A percentile compares a stretch with the other conserved stretches of the same genome.
Conservation (phyloP, 2,797 vertebrate genomes). For the Lemur catta region DNA sequence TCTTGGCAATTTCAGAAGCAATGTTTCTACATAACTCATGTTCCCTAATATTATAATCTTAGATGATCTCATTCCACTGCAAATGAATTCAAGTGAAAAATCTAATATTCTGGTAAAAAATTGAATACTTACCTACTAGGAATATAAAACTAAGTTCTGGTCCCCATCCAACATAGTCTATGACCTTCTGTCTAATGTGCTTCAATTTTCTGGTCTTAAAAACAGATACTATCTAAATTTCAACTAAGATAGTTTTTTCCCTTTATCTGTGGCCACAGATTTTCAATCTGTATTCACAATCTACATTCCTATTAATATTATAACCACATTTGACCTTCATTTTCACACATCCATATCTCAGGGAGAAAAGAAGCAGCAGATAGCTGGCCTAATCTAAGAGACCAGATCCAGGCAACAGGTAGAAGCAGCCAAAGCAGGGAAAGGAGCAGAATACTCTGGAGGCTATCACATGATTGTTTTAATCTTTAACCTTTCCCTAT, state of each 20-base stretch:
- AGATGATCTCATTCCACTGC: slow-evolving; percentile 27
- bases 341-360: slow-evolving; percentile 39
- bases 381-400: slow-evolving; percentile 58
- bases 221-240: slow-evolving; percentile 73
- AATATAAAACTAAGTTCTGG: slow-evolving; percentile 51
- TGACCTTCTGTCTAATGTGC: slow-evolving; percentile 66
- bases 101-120: slow-evolving; percentile 56
- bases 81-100: slow-evolving; percentile 67
- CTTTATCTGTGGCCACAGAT: slow-evolving; percentile 71
- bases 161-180: slow-evolving; percentile 5
- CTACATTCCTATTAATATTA: slow-evolving; percentile 70
- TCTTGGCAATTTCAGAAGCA: slow-evolving; percentile 27
- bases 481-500: background rate
- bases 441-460: background rate
- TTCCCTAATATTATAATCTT: slow-evolving; percentile 31
- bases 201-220: slow-evolving; percentile 71
- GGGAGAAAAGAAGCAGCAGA: slow-evolving; percentile 38
- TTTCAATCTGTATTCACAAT: slow-evolving; percentile 71
- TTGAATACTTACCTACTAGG: background rate
- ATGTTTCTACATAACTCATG: slow-evolving; percentile 33
- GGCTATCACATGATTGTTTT: background rate
- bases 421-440: background rate
- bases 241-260: slow-evolving; percentile 52
- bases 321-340: slow-evolving; percentile 63
- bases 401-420: slow-evolving; percentile 41